Evolutionary conservation across 2,113 vertebrate genomes (phyloP), one percentile per base, ranked within the genome.

Genomic region (Megaceryle maxima): DNA sequence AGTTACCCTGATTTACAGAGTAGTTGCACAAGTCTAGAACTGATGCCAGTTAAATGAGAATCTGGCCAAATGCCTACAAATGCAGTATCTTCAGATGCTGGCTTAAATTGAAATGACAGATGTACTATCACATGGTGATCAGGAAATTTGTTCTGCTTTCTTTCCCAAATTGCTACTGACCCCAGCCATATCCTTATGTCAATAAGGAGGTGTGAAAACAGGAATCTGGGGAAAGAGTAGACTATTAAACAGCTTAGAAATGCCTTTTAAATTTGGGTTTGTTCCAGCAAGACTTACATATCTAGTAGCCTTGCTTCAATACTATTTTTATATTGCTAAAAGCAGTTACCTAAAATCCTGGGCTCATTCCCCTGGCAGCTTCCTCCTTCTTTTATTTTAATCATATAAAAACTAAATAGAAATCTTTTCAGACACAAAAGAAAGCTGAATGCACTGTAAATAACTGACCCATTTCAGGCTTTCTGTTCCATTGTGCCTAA

Each of bases 141-240:
- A 92, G 87, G 81, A 94, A 94, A 94, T 96, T 92, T 87, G 87
- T 92, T 94, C 95, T 95, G 89, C 88, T 93, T 95, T 96, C 70
- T 89, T 90, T 95, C 78, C 87, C 70, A 93, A 91, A 96, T 96
- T 92, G 83, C 74, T 94, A 67, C 66, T 96, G 94, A 96, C 94
- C 94, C 83, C 62, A 91, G 70, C 46, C 74, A 63, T 43, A 91
- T 89, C 87, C 84, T 96, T 94, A 94, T 94, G 66, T 92, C 94
- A 92, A 69, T 55, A 91, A 89, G 26, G 62, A 94, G 46, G 81
- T 80, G 88, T 92, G 92, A 96, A 96, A 96, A 87, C n/a, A 69
- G 86, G 94, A 95, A 92, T 84, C n/a, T 86, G 59, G 59, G 44
- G 51, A 41, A 87, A 88, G 31, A 50, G 10, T 5, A 90, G 83